Evolutionary conservation across 2,113 vertebrate species (phyloP).

Genomic region (Stomatorhinus ivindoensis): DNA sequence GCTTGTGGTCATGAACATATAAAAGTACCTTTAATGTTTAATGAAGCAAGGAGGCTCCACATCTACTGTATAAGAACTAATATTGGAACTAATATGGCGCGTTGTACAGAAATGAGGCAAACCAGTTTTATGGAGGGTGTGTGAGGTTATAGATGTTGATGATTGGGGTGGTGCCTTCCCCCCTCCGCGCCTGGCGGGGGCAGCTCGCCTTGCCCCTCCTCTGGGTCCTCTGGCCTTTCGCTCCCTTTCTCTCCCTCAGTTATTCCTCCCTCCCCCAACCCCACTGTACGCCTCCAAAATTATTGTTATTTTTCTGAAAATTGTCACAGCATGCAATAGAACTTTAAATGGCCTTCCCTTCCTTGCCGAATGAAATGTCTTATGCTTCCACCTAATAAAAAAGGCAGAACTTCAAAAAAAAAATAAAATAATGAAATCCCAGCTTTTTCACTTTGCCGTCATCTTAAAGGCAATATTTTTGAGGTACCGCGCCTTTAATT

Average conservation of each 20-base stretch:
- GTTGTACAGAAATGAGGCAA: background rate
- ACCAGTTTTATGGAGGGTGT: background rate
- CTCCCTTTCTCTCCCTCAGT: background rate
- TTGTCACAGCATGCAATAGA: background rate
- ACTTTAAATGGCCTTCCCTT: slow-evolving; percentile 15
- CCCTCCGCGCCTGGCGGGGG: background rate
- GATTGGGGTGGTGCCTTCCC: background rate
- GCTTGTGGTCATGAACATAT: background rate
- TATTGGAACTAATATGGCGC: background rate
- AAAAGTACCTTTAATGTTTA: background rate
- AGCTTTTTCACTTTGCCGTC: slow-evolving; percentile 10
- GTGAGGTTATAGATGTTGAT: background rate
- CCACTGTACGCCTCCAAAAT: background rate
- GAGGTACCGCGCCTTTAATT: background rate
- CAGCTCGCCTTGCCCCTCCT: background rate
- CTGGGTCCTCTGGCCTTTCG: background rate
- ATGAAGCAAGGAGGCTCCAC: background rate
- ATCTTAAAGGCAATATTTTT: slow-evolving; percentile 22
- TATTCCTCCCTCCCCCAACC: too few relatives aligned
- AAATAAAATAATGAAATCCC: slow-evolving; percentile 19
- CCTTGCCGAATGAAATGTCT: slow-evolving; percentile 14
- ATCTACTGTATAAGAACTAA: background rate
- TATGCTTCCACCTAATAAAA: slow-evolving; percentile 16
- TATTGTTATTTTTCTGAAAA: slow-evolving; percentile 7
- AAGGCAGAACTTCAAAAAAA: slow-evolving; percentile 1